Conservation (phyloP, 2,888 invertebrate species). For the Rhabditoides inermis region DNA sequence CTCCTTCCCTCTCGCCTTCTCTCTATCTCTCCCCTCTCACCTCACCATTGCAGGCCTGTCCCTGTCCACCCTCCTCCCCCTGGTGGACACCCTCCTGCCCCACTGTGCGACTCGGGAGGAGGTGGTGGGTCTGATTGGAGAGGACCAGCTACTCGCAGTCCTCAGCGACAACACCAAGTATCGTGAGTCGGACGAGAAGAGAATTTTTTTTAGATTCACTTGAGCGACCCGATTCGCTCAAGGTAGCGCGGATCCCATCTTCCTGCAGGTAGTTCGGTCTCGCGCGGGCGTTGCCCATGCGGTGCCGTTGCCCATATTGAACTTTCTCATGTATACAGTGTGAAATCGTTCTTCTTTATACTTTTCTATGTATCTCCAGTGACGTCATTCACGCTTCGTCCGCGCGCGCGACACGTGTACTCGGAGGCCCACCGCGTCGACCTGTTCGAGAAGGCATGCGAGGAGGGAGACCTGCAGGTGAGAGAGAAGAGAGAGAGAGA, state of each 20-base stretch:
- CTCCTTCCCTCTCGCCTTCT: too few species aligned
- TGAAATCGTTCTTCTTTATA: too few species aligned
- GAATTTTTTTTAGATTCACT: too few species aligned
- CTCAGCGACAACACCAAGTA: slow-evolving; percentile 21
- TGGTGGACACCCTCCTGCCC: slow-evolving; percentile 16
- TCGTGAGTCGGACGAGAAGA: too few species aligned
- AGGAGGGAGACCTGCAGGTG: slow-evolving; percentile 17
- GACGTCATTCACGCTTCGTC: slow-evolving; percentile 63
- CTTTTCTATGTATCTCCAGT: slow-evolving; percentile 24
- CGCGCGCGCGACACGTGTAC: slow-evolving; percentile 78
- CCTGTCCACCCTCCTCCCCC: too few species aligned
- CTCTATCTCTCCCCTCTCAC: too few species aligned
- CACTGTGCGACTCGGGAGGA: slow-evolving; percentile 12
- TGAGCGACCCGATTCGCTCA: too few species aligned
- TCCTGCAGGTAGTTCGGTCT: too few species aligned
- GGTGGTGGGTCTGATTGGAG: slow-evolving; percentile 15
- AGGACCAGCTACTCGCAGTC: slow-evolving; percentile 16
- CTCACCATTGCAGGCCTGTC: slow-evolving; percentile 16
- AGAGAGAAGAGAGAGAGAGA: slow-evolving; percentile 59
- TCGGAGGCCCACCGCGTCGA: slow-evolving; percentile 75
- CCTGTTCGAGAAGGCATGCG: slow-evolving; percentile 66
- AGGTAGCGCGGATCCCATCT: too few species aligned
- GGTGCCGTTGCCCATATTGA: too few species aligned
- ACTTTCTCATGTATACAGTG: too few species aligned
- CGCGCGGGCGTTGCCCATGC: too few species aligned